phyloP scores from a whole-genome alignment of 2,888 invertebrate genomes.

The Sisyra terminalis region DNA sequence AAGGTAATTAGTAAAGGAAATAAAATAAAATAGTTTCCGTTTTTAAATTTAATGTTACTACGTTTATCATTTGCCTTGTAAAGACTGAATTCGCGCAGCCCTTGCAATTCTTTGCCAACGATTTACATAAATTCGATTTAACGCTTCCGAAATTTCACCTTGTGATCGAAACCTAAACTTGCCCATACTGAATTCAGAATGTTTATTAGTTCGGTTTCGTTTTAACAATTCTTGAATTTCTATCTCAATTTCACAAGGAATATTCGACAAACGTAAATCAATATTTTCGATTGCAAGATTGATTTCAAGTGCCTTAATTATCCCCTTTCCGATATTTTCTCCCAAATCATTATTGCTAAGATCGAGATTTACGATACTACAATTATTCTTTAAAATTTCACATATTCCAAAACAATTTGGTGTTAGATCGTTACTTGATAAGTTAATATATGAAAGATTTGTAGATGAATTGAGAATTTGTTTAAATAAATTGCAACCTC shows the following conservation, averaged over 20 bases:
- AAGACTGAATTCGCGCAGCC: background rate
- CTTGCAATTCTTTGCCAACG: constrained; percentile 1
- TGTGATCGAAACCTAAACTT: background rate
- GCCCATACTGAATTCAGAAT: background rate
- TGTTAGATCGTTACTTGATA: constrained; percentile 21
- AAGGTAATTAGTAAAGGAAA: too few species aligned
- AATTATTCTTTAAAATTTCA: constrained; percentile 17
- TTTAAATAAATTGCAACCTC: constrained; percentile 16
- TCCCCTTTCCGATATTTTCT: constrained; percentile 18
- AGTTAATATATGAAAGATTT: constrained; percentile 15
- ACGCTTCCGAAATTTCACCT: background rate
- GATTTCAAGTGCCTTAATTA: constrained; percentile 15
- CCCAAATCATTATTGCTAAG: constrained; percentile 23
- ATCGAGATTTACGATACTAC: constrained; percentile 18
- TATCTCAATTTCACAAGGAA: constrained; percentile 15
- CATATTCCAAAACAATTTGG: constrained; percentile 15
- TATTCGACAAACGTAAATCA: constrained; percentile 20
- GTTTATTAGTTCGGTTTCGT: constrained; percentile 11
- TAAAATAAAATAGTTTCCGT: background rate
- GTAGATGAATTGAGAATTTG: constrained; percentile 14
- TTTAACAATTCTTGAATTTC: constrained; percentile 16
- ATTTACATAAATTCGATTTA: background rate
- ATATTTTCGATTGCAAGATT: constrained; percentile 17
- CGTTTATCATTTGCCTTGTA: background rate
- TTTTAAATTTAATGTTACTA: background rate